Conservation (phyloP, 2,888 invertebrate species). For the Arge pagana region DNA sequence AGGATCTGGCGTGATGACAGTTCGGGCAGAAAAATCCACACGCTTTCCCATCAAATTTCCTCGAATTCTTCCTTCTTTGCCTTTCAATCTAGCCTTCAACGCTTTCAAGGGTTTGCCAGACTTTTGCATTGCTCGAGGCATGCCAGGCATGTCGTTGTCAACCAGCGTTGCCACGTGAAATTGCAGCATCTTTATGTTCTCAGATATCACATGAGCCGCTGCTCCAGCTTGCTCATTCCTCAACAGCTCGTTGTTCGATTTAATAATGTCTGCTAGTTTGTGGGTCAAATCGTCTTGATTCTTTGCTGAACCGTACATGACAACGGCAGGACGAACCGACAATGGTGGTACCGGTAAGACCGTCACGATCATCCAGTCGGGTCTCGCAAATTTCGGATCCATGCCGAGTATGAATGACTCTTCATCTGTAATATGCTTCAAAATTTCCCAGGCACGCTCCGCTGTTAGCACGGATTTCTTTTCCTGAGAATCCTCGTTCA, state of each 20-base stretch:
- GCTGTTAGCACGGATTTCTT: constrained; percentile 92
- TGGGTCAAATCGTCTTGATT: constrained; percentile 99
- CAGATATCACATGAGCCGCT: constrained; percentile 94
- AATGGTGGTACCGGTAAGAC: constrained; percentile 97
- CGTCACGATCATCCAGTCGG: constrained; percentile 99
- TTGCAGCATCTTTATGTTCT: constrained; percentile 97
- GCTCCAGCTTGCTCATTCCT: constrained; percentile 96
- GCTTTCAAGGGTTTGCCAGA: constrained; percentile 98
- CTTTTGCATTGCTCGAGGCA: constrained; percentile 98
- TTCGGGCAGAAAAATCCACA: constrained; percentile 99
- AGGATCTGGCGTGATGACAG: constrained; percentile 97
- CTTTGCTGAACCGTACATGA: constrained; percentile 98
- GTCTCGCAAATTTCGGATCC: constrained; percentile 96
- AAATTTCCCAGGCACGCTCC: constrained; percentile 95
- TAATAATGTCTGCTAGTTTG: constrained; percentile 97
- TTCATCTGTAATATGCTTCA: constrained; percentile 95
- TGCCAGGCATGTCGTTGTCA: constrained; percentile 98
- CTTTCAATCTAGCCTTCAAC: constrained; percentile 93
- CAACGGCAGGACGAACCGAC: constrained; percentile 95
- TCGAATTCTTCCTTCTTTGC: constrained; percentile 98
- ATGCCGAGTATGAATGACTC: constrained; percentile 92
- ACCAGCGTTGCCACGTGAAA: constrained; percentile 98
- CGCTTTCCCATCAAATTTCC: constrained; percentile 99
- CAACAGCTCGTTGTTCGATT: constrained; percentile 93
- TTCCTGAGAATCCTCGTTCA: constrained; percentile 98